Conservation (phyloP, 2,797 vertebrate genomes). For the Clarias pachynema region DNA sequence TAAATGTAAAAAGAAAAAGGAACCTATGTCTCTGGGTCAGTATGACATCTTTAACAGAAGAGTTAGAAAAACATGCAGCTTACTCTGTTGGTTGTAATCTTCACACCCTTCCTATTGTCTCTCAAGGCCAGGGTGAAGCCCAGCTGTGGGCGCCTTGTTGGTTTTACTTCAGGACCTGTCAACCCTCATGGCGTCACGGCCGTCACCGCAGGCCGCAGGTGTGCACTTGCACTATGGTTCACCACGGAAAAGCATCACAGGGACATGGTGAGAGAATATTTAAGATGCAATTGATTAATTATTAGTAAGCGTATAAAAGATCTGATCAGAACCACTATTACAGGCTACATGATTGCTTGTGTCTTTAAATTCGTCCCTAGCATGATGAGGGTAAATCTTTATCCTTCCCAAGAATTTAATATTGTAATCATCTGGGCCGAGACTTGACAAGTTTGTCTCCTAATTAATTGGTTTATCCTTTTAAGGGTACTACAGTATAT, state of each 20-base stretch:
- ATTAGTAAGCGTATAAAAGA: neutral
- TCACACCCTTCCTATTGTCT: neutral
- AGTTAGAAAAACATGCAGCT: neutral
- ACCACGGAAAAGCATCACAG: slow-evolving; percentile 85
- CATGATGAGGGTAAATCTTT: neutral
- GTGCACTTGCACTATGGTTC: slow-evolving; percentile 91
- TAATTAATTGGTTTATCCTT: neutral
- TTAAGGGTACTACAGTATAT: neutral
- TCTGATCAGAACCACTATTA: neutral
- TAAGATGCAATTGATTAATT: neutral
- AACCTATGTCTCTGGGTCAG: too few species aligned
- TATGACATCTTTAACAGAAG: neutral
- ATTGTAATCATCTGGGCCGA: neutral
- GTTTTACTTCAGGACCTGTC: slow-evolving; percentile 90
- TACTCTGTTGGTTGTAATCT: too few species aligned
- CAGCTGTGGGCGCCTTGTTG: slow-evolving; percentile 88
- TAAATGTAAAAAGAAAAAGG: neutral
- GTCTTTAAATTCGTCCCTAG: neutral
- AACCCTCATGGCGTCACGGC: slow-evolving; percentile 93
- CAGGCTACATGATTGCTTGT: neutral
- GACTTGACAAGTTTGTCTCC: neutral
- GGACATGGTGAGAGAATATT: slow-evolving; percentile 84
- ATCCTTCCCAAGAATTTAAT: neutral
- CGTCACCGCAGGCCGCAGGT: slow-evolving; percentile 84
- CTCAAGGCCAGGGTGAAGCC: slow-evolving; percentile 85